Conservation (phyloP, 2,797 vertebrate genomes). For the Dicrostonyx torquatus region DNA sequence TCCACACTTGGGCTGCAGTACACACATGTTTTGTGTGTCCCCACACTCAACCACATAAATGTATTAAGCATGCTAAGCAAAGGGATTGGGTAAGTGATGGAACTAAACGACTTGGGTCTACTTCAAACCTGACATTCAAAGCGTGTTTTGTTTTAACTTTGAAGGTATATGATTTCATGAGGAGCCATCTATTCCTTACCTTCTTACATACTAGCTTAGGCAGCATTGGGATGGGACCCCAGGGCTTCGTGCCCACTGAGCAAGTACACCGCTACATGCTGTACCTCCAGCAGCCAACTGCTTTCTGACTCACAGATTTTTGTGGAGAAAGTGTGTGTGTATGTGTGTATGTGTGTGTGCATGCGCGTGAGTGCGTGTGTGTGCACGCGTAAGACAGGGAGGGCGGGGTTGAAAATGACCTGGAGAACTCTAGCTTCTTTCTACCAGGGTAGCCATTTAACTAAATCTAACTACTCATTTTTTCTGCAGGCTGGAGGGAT, state of each 20-base stretch:
- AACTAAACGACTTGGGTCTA: not conserved
- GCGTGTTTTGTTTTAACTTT: constrained; percentile 34
- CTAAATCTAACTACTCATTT: not conserved
- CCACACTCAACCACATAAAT: not conserved
- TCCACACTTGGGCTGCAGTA: not conserved
- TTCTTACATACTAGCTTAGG: not conserved
- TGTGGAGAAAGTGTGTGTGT: not conserved
- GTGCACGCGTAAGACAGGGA: not conserved
- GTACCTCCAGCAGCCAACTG: not conserved
- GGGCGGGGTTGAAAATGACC: too few species aligned
- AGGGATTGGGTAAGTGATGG: not conserved
- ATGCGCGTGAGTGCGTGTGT: not conserved
- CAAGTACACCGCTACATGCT: not conserved
- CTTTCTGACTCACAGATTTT: not conserved
- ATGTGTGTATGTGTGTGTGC: not conserved
- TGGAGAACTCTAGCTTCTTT: not conserved
- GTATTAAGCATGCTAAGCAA: not conserved
- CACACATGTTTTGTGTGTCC: not conserved
- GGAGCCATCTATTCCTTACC: not conserved
- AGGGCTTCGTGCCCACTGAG: not conserved
- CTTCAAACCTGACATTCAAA: not conserved
- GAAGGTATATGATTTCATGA: not conserved
- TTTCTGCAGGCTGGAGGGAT: not conserved
- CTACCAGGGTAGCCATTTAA: not conserved
- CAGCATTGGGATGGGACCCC: not conserved